Evolutionary conservation across 2,797 vertebrate genomes (phyloP).

Genomic region (Tragopan temminckii): DNA sequence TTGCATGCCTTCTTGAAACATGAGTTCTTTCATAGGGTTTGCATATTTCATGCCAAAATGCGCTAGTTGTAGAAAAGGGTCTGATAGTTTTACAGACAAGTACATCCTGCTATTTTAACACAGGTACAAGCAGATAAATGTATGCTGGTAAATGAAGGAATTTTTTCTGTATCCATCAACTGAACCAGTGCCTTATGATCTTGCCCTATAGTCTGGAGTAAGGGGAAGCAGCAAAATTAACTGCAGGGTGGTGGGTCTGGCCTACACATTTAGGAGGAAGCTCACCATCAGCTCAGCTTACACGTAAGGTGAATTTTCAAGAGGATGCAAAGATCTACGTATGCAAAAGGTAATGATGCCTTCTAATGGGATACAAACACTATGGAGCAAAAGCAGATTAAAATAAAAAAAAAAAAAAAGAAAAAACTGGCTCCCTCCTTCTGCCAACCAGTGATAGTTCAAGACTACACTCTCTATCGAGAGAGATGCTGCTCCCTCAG

Average conservation of each 20-base stretch:
- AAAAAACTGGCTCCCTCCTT: no score
- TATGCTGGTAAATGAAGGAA: not conserved
- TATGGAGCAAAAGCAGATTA: no score
- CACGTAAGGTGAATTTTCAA: not conserved
- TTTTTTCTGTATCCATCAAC: not conserved
- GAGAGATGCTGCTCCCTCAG: no score
- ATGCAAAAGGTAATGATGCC: no score
- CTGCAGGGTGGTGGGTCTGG: not conserved
- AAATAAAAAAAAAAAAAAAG: no score
- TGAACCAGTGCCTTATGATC: not conserved
- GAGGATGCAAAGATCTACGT: not conserved
- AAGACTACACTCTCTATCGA: no score
- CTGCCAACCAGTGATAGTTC: no score
- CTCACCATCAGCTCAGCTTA: not conserved
- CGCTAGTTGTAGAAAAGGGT: slow-evolving; percentile 18
- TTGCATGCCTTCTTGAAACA: not conserved
- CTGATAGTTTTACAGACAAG: not conserved
- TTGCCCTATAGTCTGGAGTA: not conserved
- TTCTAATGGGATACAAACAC: no score
- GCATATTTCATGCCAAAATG: slow-evolving; percentile 23
- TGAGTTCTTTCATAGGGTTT: slow-evolving; percentile 13
- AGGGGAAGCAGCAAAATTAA: not conserved
- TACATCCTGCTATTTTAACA: not conserved
- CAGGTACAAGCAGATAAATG: not conserved
- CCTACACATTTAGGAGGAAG: not conserved